Evolutionary conservation across 1,140 invertebrate species (phyloP), one percentile per base, ranked within the genome.

Genomic region (Pseudomyrmex cubaensis): DNA sequence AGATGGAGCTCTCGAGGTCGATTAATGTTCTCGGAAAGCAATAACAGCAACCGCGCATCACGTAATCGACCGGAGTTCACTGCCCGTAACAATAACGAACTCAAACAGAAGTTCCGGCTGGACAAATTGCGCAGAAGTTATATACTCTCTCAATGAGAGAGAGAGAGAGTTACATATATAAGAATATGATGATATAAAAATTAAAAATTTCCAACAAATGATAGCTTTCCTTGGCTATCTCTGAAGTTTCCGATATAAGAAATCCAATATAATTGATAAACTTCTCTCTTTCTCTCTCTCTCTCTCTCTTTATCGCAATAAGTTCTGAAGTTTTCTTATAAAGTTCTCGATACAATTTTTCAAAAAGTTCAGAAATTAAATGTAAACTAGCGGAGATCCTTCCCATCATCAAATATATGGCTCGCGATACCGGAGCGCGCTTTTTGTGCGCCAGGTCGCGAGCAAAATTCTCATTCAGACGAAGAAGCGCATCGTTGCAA

Each of bases 1-100:
- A 54, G 44, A 48, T 12, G 5, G 9, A 54, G 8, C 61, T 35
- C 13, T 35, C 17, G 12, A n/a, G 13, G 13, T 67, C 62, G 13
- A 77, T 77, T 52, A 44, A 54, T 44, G 25, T 66, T 77, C 74
- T 67, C 74, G 50, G 74, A 77, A 77, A 20, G 35, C 67, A 77
- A 77, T 44, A 67, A 54, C 50, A 44, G 25, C 74, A 59, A 59
- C n/a, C 15, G 44, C 22, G 10, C 7, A 54, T 75, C 57, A 13
- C 8, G 25, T 77, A 66, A 77, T 77, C 50, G n/a, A 67, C 8
- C 25, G 5, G 25, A 20, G n/a, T 76, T 77, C 35, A 56, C 50
- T 66, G 25, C 12, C 74, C 50, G 13, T 22, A 59, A 66, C 48
- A 66, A 77, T 46, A 77, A 56, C 66, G 62, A 77, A 77, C 22